Evolutionary conservation across 2,888 invertebrate genomes (phyloP).

Genomic region (Masnerella sp.): DNA sequence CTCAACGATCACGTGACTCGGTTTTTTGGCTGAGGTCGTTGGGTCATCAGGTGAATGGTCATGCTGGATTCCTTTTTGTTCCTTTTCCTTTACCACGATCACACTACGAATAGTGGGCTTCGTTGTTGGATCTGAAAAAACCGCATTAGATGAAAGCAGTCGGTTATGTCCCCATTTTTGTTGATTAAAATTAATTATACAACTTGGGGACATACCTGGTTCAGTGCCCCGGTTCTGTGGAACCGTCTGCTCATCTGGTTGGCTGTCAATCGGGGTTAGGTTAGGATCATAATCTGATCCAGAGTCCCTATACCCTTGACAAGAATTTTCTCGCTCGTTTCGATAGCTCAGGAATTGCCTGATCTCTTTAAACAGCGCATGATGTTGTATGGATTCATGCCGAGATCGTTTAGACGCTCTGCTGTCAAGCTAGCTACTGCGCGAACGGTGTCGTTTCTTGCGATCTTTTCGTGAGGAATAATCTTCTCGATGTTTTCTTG

Average conservation of each 20-base stretch:
- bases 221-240: slow-evolving; percentile 16
- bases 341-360: slow-evolving; percentile 3
- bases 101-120: slow-evolving; percentile 11
- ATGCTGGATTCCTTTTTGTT: too few relatives aligned
- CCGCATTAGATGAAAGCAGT: slow-evolving; percentile 14
- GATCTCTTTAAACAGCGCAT: slow-evolving; percentile 8
- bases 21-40: not conserved
- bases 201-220: slow-evolving; percentile 15
- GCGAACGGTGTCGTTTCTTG: slow-evolving; percentile 7
- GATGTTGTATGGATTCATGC: not conserved
- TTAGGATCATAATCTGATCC: not conserved
- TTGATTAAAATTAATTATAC: not conserved
- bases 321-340: not conserved
- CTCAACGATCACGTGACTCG: not conserved
- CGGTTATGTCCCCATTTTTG: slow-evolving; percentile 17
- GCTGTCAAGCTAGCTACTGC: slow-evolving; percentile 5
- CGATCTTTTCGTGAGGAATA: not conserved
- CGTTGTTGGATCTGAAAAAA: not conserved
- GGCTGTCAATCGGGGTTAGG: not conserved
- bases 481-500: slow-evolving; percentile 2
- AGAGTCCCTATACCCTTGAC: not conserved
- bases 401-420: slow-evolving; percentile 5
- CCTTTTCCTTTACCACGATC: too few relatives aligned
- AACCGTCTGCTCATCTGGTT: slow-evolving; percentile 25
- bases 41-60: too few relatives aligned